Base-by-base conservation (phyloP, 1,140 invertebrate species). In the Anadara kagoshimensis region DNA sequence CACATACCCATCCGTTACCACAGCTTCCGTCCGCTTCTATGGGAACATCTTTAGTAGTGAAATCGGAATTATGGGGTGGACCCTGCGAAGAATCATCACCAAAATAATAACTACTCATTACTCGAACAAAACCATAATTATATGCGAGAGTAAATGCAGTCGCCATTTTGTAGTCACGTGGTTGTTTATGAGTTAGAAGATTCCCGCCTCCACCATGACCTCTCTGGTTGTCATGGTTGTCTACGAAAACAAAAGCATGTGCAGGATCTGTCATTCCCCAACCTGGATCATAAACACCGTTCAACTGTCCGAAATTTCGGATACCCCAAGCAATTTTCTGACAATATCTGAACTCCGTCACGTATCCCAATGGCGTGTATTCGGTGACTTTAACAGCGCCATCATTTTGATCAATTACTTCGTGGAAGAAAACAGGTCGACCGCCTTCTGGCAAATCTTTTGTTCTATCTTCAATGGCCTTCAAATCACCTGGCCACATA, bases 1-100 rank as follows among this genome's bases (percentile, higher is more conserved):
- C 95, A 84, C 96, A 97, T 0, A 97, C 89, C 95, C 95, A 97
- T 0, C 95, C 95, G 80, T 93, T 93, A 0, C 90, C 92, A 80
- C 95, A 97, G 1, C 89, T 91, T 1, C 91, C 90, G 64, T 90
- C 88, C 22, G 76, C 69, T 18, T 84, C 81, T 22, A 91, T 87
- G 5, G 82, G 83, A 2, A 91, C 86, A 22, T 92, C 91, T 18
- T 93, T 89, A n/a, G 93, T 93, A 72, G 94, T 93, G 5, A 90
- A 92, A 65, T 92, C 83, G 24, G 16, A n/a, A 47, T 75, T 75
- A 36, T 69, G 68, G 18, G 73, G 73, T 8, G 73, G 73, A 53
- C 73, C 73, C 36, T 75, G 59, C 18, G 53, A 41, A 12, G 73
- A 61, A 53, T 56, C 62, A 1, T 69, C 49, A 0, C 62, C 62